These are phyloP conservation scores for Lasioglossum villosulum DNA, from an alignment of 2,888 invertebrate genomes.

Conservation along the genomic window DNA sequence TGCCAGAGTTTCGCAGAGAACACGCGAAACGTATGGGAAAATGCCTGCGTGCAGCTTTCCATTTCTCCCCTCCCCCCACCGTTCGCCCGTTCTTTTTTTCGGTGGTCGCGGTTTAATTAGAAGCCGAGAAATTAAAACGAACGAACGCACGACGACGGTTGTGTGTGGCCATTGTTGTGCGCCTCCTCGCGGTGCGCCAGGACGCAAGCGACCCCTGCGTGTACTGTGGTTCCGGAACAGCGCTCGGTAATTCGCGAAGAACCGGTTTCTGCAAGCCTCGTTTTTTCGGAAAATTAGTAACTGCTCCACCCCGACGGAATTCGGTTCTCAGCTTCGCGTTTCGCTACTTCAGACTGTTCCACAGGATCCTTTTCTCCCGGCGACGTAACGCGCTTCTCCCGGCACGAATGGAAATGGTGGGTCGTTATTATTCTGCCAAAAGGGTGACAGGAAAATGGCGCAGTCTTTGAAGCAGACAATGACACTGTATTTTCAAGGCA, in stretches of 20 bases:
- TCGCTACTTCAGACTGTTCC: neutral
- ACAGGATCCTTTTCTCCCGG: neutral
- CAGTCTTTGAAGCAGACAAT: neutral
- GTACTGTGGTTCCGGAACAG: slow-evolving; percentile 15
- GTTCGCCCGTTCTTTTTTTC: slow-evolving; percentile 40
- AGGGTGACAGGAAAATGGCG: neutral
- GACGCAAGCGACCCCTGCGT: slow-evolving; percentile 37
- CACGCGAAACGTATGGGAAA: slow-evolving; percentile 46
- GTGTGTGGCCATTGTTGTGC: slow-evolving; percentile 49
- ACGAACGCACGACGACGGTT: slow-evolving; percentile 55
- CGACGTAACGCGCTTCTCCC: neutral
- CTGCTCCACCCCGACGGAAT: slow-evolving; percentile 5
- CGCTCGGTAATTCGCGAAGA: slow-evolving; percentile 52
- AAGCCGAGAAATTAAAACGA: slow-evolving; percentile 73
- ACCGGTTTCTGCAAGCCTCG: neutral
- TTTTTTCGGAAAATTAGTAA: slow-evolving; percentile 54
- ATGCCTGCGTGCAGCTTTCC: slow-evolving; percentile 40
- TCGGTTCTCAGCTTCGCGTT: neutral
- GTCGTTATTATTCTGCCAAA: neutral
- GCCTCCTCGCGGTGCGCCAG: slow-evolving; percentile 41
- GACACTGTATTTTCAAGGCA: neutral
- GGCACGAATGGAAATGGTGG: neutral
- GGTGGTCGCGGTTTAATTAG: slow-evolving; percentile 71
- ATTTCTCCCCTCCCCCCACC: neutral
- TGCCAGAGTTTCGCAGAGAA: slow-evolving; percentile 27